Base-by-base conservation (phyloP, 2,113 vertebrate genomes). In the Nansenia antarctica region DNA sequence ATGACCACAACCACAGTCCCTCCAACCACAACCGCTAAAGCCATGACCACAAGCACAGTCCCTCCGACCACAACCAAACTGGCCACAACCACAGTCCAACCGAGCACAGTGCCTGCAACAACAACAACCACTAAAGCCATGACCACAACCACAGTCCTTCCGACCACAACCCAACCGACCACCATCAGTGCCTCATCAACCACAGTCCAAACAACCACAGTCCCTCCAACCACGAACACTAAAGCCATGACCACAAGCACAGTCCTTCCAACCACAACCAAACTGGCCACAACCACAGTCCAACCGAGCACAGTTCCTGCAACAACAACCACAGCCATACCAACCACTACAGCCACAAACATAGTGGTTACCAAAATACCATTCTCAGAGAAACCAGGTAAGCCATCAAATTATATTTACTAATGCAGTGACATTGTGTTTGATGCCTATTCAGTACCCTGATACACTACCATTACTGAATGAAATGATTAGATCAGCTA, bases 371-470 rank as follows among this genome's bases (percentile, higher is more conserved):
- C 35, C 54, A 80, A 58, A 70, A 0, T 32, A 15, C 15, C n/a
- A 18, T 22, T 65, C 18, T 61, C 49, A 29, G 78, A 82, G 22
- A 78, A 70, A 71, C 64, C 81, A 77, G 84, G 84, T 72, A 69
- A 76, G 69, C 31, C 9, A 22, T 12, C 1, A 47, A 15, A 37
- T 5, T 45, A n/a, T 9, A 8, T 31, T 42, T 57, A 37, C 35
- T 4, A 30, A 45, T 54, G n/a, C 26, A 30, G 14, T 49, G n/a
- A 2, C 45, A 20, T 5, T 49, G 15, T n/a, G 6, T 49, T 49
- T 49, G n/a, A n/a, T n/a, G n/a, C n/a, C n/a, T n/a, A n/a, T n/a
- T n/a, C n/a, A n/a, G n/a, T n/a, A n/a, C n/a, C n/a, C n/a, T n/a
- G n/a, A n/a, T n/a, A n/a, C n/a, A n/a, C n/a, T n/a, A n/a, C n/a